Evolutionary conservation across 1,140 invertebrate species (phyloP).

Genomic region (Lethrus apterus): DNA sequence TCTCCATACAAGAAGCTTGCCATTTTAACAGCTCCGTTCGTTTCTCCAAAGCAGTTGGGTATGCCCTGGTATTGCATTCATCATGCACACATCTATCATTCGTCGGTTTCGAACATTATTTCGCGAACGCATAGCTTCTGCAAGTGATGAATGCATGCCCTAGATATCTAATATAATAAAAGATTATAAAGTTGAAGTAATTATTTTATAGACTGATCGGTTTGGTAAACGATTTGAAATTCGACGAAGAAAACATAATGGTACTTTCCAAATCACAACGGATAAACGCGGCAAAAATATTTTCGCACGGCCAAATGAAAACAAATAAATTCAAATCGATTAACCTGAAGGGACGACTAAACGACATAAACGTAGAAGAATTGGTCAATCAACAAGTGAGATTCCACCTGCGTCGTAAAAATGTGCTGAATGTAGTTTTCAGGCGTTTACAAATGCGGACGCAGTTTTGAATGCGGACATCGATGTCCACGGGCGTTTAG

Average conservation of each 20-base stretch:
- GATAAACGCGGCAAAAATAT: conserved; percentile 28
- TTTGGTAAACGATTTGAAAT: conserved; percentile 27
- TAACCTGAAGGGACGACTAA: conserved; percentile 30
- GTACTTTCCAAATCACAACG: conserved; percentile 26
- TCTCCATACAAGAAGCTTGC: conserved; percentile 22
- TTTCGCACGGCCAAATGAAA: conserved; percentile 23
- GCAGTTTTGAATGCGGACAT: conserved; percentile 24
- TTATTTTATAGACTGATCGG: too few species aligned
- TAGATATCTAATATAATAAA: too few species aligned
- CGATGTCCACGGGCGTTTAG: conserved; percentile 26
- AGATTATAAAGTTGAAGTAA: too few species aligned
- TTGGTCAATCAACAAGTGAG: conserved; percentile 29
- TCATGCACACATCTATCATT: neutral
- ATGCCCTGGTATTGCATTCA: conserved; percentile 2
- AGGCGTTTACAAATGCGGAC: conserved; percentile 27
- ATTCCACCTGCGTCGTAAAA: neutral
- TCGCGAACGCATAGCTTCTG: neutral
- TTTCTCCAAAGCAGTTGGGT: conserved; percentile 29
- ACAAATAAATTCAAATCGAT: conserved; percentile 29
- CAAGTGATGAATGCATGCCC: neutral
- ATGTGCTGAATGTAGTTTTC: conserved; percentile 12
- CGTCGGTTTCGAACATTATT: neutral
- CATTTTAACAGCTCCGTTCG: conserved; percentile 22
- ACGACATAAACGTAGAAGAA: conserved; percentile 27
- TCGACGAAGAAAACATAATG: conserved; percentile 29